Evolutionary conservation across 2,113 vertebrate species (phyloP).

Genomic region (Azemiops feae): DNA sequence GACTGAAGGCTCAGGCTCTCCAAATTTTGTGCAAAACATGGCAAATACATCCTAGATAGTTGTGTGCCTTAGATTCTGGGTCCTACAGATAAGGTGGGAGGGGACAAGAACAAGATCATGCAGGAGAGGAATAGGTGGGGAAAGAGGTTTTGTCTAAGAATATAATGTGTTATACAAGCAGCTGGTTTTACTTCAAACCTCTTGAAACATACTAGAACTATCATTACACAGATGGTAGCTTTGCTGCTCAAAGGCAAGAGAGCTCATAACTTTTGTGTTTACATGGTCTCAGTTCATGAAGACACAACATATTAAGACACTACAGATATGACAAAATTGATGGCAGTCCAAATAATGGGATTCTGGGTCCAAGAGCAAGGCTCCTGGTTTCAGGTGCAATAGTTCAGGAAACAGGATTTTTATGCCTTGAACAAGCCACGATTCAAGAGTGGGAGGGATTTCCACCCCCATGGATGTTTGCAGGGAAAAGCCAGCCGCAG

Average conservation of each 20-base stretch:
- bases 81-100: conserved; percentile 5
- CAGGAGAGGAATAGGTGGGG: background rate
- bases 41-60: background rate
- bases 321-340: background rate
- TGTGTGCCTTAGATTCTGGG: background rate
- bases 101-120: background rate
- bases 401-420: background rate
- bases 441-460: background rate
- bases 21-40: background rate
- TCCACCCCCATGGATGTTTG: background rate
- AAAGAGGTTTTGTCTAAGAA: background rate
- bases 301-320: too few species aligned
- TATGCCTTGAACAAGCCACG: background rate
- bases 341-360: background rate
- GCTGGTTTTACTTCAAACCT: background rate
- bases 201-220: background rate
- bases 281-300: background rate
- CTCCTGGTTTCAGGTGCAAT: background rate
- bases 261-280: background rate
- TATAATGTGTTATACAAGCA: background rate
- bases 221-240: background rate
- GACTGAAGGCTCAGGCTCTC: background rate
- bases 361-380: background rate
- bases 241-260: background rate
- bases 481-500: background rate